These are phyloP conservation scores for Drosophila prosaltans DNA, from an alignment of 1,140 invertebrate species.

Conservation along the genomic window DNA sequence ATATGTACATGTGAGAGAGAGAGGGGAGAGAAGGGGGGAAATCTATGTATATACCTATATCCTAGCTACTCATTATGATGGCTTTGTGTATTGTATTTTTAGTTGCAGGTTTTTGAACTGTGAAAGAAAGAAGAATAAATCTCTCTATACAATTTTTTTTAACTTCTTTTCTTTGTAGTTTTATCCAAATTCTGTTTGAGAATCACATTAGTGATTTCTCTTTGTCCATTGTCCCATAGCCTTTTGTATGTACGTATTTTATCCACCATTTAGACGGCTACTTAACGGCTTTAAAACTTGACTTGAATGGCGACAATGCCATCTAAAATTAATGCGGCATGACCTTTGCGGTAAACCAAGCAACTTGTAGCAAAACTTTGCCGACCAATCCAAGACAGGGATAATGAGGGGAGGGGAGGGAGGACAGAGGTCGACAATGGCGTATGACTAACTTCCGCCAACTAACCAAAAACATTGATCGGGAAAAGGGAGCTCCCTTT, in stretches of 20 bases:
- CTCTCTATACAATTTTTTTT: background rate
- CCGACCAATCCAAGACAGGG: background rate
- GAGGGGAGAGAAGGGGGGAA: slow-evolving; percentile 4
- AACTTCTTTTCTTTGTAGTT: no score
- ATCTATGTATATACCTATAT: slow-evolving; percentile 26
- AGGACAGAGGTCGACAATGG: background rate
- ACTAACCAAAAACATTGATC: slow-evolving; percentile 34
- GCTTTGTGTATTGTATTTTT: slow-evolving; percentile 45
- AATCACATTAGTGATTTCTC: background rate
- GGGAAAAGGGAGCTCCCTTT: no score
- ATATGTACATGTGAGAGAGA: background rate
- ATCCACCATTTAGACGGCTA: slow-evolving; percentile 10
- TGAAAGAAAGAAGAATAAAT: background rate
- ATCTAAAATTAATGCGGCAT: slow-evolving; percentile 70
- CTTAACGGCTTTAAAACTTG: slow-evolving; percentile 62
- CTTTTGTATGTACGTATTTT: background rate
- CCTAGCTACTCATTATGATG: slow-evolving; percentile 70
- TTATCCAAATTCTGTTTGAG: background rate
- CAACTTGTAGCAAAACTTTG: slow-evolving; percentile 60
- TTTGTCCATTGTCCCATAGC: background rate
- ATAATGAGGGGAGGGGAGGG: background rate
- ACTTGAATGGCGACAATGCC: slow-evolving; percentile 63
- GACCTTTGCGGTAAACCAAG: slow-evolving; percentile 56
- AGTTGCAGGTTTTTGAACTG: slow-evolving; percentile 62
- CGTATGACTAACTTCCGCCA: slow-evolving; percentile 18